Conservation (phyloP, 1,140 invertebrate genomes). For the Hyposmocoma kahamanoa region DNA sequence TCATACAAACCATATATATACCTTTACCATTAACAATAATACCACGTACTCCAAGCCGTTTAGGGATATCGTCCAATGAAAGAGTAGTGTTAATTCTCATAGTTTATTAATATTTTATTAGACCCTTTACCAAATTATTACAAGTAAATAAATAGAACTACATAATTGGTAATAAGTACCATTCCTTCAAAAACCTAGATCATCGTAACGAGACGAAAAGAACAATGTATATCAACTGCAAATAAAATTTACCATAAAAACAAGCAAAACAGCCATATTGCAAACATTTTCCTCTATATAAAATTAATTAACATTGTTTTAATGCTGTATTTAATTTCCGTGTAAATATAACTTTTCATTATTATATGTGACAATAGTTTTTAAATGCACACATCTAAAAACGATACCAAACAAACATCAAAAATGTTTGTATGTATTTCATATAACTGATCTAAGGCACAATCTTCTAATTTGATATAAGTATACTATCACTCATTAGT, state of each 20-base stretch:
- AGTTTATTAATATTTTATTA: conserved; percentile 71
- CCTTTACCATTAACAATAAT: too few relatives aligned
- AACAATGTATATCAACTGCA: conserved; percentile 48
- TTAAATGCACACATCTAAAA: conserved; percentile 53
- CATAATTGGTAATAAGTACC: conserved; percentile 66
- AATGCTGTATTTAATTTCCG: conserved; percentile 32
- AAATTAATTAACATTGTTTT: conserved; percentile 52
- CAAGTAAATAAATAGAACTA: conserved; percentile 70
- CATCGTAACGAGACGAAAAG: conserved; percentile 44
- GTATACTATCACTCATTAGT: conserved; percentile 55
- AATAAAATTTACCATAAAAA: conserved; percentile 65
- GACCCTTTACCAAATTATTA: conserved; percentile 72
- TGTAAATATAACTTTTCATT: conserved; percentile 42
- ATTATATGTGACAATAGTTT: conserved; percentile 43
- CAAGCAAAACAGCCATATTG: conserved; percentile 66
- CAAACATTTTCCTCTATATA: conserved; percentile 49
- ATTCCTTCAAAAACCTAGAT: conserved; percentile 49
- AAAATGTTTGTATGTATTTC: conserved; percentile 38
- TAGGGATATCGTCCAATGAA: conserved; percentile 18
- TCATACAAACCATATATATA: too few relatives aligned
- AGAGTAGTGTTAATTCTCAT: conserved; percentile 36
- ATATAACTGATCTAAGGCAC: conserved; percentile 69
- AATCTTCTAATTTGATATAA: conserved; percentile 63
- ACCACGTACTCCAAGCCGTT: too few relatives aligned
- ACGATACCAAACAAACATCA: conserved; percentile 37